Percentiles rank a stretch among this genome's conserved stretches.
These are phyloP conservation scores for Reticulitermes lucifugus DNA, from an alignment of 2,888 invertebrate genomes.

Conservation along the genomic window DNA sequence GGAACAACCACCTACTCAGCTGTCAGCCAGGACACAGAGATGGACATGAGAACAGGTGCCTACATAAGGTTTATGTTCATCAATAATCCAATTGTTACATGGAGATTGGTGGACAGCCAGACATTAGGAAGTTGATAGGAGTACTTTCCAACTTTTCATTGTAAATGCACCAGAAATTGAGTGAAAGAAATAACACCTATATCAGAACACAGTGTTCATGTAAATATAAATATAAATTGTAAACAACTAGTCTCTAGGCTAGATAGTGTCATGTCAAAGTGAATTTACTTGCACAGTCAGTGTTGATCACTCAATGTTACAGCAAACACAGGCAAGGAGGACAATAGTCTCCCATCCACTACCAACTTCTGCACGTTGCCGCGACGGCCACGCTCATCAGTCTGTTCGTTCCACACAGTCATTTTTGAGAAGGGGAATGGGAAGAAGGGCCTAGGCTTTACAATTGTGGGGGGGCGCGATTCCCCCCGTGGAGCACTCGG, in stretches of 20 bases:
- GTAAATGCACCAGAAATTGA: no score
- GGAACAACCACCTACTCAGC: constrained; percentile 68
- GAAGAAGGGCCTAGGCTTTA: constrained; percentile 88
- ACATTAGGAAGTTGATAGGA: no score
- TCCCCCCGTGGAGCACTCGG: constrained; percentile 87
- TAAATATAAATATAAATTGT: no score
- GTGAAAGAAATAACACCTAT: no score
- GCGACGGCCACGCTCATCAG: constrained; percentile 72
- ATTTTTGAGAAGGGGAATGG: constrained; percentile 84
- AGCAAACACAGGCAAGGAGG: background rate
- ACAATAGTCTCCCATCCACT: constrained; percentile 2
- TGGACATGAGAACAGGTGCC: background rate
- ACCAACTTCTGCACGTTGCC: constrained; percentile 79
- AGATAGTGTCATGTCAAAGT: no score
- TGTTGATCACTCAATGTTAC: background rate
- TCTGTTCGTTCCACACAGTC: constrained; percentile 78
- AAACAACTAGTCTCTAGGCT: no score
- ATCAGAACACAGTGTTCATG: no score
- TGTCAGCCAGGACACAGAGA: background rate
- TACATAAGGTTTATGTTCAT: no score
- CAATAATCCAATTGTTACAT: no score
- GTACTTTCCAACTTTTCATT: no score
- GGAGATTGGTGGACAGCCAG: no score
- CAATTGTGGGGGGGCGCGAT: constrained; percentile 88
- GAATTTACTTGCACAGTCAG: no score